Base-by-base conservation (phyloP, 2,888 invertebrate species). In the Rhagonycha fulva region DNA sequence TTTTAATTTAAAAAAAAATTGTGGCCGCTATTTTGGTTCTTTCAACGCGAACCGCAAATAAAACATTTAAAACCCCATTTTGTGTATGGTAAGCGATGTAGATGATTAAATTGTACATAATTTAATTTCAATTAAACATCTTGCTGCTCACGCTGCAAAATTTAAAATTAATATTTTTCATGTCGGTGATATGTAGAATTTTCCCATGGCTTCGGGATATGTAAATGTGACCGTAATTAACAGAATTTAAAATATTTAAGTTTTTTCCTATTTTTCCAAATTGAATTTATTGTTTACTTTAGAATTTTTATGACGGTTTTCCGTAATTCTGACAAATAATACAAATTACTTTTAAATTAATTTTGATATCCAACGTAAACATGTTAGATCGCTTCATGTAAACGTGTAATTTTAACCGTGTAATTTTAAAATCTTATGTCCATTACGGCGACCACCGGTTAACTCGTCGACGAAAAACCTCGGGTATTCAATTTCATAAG, bases 401-500 rank as follows among this genome's bases (percentile, higher is more conserved):
- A 47, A 47, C n/a, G n/a, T 47, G n/a, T 47, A 76, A 76, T 76
- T 76, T 76, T 47, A 32, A 68, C 74, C 75, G 62, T 75, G 76
- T 79, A 79, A 79, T 79, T 79, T 79, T 70, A 74, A 70, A 76
- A 71, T 75, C 75, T 70, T 14, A 62, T 26, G 68, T 78, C 76
- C 74, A 79, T 79, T 76, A 74, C 70, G 75, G 72, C 72, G 79
- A 78, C 78, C 78, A 80, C 80, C 80, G 80, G 81, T 81, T 81
- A 81, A 80, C 80, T 79, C 80, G 79, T 80, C 80, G 78, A 79
- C 80, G 76, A 80, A 81, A 79, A 80, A 78, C 80, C 78, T 78
- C 72, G 72, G 77, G 79, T 81, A 81, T 82, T 82, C 82, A 82
- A 82, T 82, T 82, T 81, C 80, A 79, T 80, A 81, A 80, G 81